phyloP scores from a whole-genome alignment of 1,140 invertebrate genomes.

The Trichonephila clavata region DNA sequence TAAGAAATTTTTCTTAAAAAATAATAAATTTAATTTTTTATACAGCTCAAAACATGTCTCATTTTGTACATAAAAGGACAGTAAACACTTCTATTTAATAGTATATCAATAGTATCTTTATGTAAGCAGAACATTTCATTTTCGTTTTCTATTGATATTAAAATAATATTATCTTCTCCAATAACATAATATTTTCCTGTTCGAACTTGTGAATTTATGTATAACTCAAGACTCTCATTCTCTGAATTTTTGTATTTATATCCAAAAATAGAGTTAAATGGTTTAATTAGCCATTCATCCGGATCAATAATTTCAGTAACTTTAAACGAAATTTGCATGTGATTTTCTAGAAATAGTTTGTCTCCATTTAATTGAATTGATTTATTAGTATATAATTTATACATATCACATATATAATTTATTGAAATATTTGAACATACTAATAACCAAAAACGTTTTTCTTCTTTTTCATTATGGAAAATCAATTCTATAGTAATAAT shows the following conservation, averaged over 20 bases:
- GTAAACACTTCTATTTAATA: constrained; percentile 1
- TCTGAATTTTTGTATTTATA: not conserved
- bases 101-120: not conserved
- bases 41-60: too few relatives aligned
- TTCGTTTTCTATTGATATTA: not conserved
- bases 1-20: too few relatives aligned
- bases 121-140: not conserved
- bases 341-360: not conserved
- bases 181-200: constrained; percentile 21
- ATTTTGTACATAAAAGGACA: constrained; percentile 12
- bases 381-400: constrained; percentile 11
- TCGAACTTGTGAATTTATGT: not conserved
- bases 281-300: constrained; percentile 4
- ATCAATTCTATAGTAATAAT: not conserved
- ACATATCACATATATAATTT: constrained; percentile 23
- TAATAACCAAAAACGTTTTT: not conserved
- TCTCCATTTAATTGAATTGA: not conserved
- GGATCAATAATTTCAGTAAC: constrained; percentile 14
- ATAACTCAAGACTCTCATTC: not conserved
- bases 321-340: not conserved
- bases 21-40: too few relatives aligned
- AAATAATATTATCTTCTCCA: not conserved
- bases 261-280: not conserved
- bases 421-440: constrained; percentile 7
- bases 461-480: not conserved